Conservation (phyloP, 2,113 vertebrate species). For the Cettia cetti region DNA sequence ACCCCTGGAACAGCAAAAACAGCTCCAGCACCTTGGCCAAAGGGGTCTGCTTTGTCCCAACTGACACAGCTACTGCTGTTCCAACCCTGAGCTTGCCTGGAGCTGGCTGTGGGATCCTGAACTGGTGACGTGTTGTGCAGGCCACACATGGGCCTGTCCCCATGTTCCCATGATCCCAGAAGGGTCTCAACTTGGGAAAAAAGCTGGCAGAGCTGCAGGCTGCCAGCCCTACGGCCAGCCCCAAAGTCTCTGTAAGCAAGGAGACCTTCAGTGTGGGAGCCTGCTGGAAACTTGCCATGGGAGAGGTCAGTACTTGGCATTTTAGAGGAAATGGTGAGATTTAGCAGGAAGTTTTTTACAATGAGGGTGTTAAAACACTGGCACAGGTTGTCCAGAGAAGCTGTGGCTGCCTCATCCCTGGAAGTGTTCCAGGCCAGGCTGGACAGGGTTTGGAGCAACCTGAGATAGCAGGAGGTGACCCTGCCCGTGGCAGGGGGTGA, state of each 20-base stretch:
- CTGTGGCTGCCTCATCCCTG: background rate
- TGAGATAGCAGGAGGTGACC: background rate
- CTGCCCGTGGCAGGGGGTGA: background rate
- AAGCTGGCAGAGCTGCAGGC: background rate
- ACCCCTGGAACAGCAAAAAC: background rate
- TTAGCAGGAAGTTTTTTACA: background rate
- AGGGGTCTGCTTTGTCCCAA: background rate
- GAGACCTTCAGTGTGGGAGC: background rate
- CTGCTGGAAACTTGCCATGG: background rate
- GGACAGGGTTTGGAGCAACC: background rate
- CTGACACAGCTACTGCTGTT: background rate
- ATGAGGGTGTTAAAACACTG: background rate
- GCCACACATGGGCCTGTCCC: background rate
- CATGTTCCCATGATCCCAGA: too few species aligned
- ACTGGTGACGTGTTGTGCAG: background rate
- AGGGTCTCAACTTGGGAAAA: background rate
- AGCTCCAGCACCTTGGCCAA: background rate
- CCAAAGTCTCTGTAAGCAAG: background rate
- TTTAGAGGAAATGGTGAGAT: background rate
- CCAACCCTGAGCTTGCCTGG: background rate
- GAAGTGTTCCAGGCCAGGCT: background rate
- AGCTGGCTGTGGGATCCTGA: background rate
- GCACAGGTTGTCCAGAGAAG: background rate
- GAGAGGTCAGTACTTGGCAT: background rate
- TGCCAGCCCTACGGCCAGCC: background rate